These are phyloP conservation scores for Eutrigla gurnardus DNA, from an alignment of 2,797 vertebrate species.

Conservation along the genomic window DNA sequence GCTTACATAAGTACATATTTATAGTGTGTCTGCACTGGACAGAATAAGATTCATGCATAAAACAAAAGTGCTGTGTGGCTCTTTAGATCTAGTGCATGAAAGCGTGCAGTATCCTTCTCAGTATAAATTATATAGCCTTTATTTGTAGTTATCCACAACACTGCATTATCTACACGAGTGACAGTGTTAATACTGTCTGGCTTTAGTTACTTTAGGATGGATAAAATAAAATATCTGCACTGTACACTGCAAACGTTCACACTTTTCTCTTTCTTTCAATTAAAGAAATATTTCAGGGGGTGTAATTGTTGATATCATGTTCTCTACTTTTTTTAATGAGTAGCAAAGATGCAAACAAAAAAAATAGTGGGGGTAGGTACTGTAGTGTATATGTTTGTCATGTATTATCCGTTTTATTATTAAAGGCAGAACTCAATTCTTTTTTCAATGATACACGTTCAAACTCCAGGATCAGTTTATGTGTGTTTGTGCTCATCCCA, in stretches of 20 bases:
- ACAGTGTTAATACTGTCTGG: not conserved
- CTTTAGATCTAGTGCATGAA: not conserved
- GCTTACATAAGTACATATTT: not conserved
- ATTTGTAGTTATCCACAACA: not conserved
- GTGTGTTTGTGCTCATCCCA: not conserved
- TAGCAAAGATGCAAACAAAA: not conserved
- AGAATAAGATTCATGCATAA: not conserved
- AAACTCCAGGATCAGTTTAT: not conserved
- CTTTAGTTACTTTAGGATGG: not conserved
- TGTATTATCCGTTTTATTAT: not conserved
- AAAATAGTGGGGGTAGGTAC: not conserved
- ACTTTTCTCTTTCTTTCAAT: not conserved
- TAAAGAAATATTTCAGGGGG: not conserved
- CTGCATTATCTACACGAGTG: not conserved
- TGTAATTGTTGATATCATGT: not conserved
- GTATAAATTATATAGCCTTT: not conserved
- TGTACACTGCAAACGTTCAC: not conserved
- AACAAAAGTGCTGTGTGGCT: not conserved
- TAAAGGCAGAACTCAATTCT: not conserved
- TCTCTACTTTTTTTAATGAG: not conserved
- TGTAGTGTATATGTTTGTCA: not conserved
- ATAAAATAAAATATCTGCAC: not conserved
- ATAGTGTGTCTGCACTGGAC: not conserved
- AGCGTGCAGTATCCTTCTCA: not conserved
- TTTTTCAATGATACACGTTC: not conserved